Evolutionary conservation across 2,797 vertebrate genomes (phyloP), one percentile per base, ranked within the genome.

Genomic region (Bryconaethiops microstoma): DNA sequence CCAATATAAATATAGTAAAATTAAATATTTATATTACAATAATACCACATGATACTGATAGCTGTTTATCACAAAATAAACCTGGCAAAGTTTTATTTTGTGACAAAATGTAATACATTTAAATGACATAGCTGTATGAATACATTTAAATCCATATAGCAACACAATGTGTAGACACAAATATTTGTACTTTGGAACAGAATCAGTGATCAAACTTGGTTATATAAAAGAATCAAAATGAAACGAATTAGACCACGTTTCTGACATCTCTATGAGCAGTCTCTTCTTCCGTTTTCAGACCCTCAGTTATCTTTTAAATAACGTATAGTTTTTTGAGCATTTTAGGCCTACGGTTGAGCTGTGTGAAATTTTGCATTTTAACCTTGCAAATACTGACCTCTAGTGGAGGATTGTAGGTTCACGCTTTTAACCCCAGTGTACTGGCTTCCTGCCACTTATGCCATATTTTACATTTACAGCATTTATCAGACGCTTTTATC

Each of bases 381-480:
- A 42, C 54, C 29, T 42, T 60, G n/a, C 14, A 29, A 48, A 76
- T 81, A 70, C 48, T 80, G 78, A 50, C 84, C 78, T 71, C 86
- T 84, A 39, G 80, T 54, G 84, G 82, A 39, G 2, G 21, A 50
- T 9, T 19, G 25, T 16, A 29, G 21, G 42, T 3, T 59, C 10
- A 8, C 59, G 29, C 6, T 25, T 78, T 12, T 8, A 45, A 45
- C 42, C 10, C 42, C 14, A 23, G 9, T 13, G 50, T 59, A 40
- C 4, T 25, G 21, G n/a, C 10, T 52, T 19, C 4, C 2, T 23
- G 23, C 21, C 50, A 35, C 23, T 62, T 25, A 59, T 25, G 9
- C 19, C 50, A 25, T 9, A 35, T 29, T 29, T 29, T 29, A 29
- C 3, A n/a, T n/a, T n/a, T n/a, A n/a, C n/a, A n/a, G n/a, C n/a